Conservation (phyloP, 2,888 invertebrate genomes). For the Lutraria lutraria region DNA sequence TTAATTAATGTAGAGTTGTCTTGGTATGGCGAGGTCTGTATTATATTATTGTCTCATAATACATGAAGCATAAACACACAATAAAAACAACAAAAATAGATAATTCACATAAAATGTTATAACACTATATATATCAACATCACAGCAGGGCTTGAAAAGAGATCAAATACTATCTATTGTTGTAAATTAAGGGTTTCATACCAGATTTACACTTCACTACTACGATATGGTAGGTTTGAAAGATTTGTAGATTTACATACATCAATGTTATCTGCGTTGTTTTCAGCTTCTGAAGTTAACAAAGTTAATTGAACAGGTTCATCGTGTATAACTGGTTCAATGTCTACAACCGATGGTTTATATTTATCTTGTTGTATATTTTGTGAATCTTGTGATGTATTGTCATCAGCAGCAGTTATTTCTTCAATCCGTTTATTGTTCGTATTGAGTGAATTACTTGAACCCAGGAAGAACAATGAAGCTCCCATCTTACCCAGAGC, state of each 20-base stretch:
- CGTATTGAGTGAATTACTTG: not conserved
- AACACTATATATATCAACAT: too few species aligned
- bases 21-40: too few species aligned
- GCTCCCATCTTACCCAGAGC: conserved; percentile 55
- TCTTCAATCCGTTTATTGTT: not conserved
- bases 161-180: too few species aligned
- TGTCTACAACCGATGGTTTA: not conserved
- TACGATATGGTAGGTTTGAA: not conserved
- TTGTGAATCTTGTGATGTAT: not conserved
- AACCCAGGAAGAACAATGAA: conserved; percentile 44
- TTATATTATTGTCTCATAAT: too few species aligned
- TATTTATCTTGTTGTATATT: not conserved
- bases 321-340: not conserved
- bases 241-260: not conserved
- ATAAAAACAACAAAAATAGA: too few species aligned
- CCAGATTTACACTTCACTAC: not conserved
- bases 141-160: too few species aligned
- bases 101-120: too few species aligned
- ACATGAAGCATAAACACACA: too few species aligned
- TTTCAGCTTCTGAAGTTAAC: not conserved
- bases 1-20: too few species aligned
- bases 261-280: not conserved
- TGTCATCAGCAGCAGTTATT: not conserved
- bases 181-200: too few species aligned
- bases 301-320: not conserved